Conservation (phyloP, 2,797 vertebrate species). For the Myioborus melanocephalus region DNA sequence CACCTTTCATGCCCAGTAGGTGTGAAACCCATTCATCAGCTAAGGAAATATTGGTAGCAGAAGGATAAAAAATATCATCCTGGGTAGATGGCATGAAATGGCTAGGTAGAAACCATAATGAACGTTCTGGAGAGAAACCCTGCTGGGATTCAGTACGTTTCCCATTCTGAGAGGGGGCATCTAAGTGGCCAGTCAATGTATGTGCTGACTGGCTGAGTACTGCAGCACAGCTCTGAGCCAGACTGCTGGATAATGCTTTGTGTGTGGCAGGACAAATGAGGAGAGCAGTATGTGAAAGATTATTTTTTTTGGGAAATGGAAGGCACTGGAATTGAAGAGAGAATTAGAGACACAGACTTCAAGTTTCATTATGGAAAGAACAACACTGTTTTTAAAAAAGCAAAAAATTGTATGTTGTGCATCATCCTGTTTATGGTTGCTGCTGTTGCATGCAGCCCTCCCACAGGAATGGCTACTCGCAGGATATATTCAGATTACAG, state of each 20-base stretch:
- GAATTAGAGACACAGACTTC: background rate
- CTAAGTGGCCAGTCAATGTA: background rate
- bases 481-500: conserved; percentile 38
- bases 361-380: background rate
- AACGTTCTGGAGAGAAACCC: background rate
- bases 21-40: conserved; percentile 30
- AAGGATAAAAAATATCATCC: background rate
- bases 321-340: background rate
- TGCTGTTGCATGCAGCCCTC: background rate
- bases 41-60: background rate
- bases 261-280: background rate
- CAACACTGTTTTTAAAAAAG: background rate
- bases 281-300: background rate
- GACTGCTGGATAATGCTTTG: background rate
- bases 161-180: background rate
- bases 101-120: background rate
- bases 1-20: conserved; percentile 17
- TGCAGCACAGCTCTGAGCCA: background rate
- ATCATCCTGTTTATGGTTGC: background rate
- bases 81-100: background rate
- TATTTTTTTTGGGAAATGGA: background rate
- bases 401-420: background rate
- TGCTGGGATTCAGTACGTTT: background rate
- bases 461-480: background rate
- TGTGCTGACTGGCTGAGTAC: background rate